Evolutionary conservation across 2,797 vertebrate genomes (phyloP).

Genomic region (Alosa sapidissima): DNA sequence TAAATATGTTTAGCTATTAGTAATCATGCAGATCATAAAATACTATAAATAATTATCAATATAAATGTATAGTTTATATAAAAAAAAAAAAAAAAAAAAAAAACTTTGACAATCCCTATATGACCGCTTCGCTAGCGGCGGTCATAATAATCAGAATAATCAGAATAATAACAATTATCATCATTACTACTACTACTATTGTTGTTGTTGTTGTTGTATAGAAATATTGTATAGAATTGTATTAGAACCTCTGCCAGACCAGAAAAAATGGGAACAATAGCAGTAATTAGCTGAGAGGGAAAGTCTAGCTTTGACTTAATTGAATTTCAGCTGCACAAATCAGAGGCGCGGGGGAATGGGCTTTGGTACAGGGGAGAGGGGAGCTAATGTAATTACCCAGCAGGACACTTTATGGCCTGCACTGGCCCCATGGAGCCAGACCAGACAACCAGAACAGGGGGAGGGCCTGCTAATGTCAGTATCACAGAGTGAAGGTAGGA

Average conservation of each 20-base stretch:
- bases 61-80: too few relatives aligned
- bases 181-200: too few relatives aligned
- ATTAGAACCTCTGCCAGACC: neutral
- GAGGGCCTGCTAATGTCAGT: neutral
- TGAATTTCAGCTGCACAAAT: conserved; percentile 7
- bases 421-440: conserved; percentile 6
- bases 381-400: conserved; percentile 13
- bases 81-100: too few relatives aligned
- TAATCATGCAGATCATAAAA: too few relatives aligned
- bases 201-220: neutral
- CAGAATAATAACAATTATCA: too few relatives aligned
- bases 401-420: neutral
- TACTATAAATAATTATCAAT: too few relatives aligned
- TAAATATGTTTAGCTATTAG: too few relatives aligned
- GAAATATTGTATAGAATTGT: too few relatives aligned
- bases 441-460: conserved; percentile 3
- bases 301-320: conserved; percentile 24
- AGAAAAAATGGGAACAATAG: neutral
- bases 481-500: neutral
- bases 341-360: conserved; percentile 12
- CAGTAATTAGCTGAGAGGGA: neutral
- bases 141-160: too few relatives aligned
- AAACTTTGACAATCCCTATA: too few relatives aligned
- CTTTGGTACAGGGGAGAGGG: conserved; percentile 1
- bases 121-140: too few relatives aligned